Conservation (phyloP, 2,797 vertebrate genomes). For the Tragopan temminckii region DNA sequence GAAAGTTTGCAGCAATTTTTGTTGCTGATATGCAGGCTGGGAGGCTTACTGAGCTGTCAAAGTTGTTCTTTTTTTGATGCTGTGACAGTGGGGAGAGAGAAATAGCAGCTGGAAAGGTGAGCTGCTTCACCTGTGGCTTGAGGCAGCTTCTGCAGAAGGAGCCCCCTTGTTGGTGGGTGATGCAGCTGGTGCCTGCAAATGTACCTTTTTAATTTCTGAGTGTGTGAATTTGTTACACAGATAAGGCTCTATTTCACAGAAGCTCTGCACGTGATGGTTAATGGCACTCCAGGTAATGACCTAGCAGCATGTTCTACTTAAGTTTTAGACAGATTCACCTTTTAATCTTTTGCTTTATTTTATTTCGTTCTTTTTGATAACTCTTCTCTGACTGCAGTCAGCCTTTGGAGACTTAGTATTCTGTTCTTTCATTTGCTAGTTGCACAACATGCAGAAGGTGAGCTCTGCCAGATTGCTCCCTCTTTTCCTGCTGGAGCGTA, state of each 20-base stretch:
- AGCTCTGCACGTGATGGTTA: background rate
- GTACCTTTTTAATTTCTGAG: background rate
- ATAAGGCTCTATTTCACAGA: background rate
- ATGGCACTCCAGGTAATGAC: background rate
- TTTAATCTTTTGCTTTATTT: background rate
- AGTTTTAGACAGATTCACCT: background rate
- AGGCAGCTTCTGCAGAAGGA: background rate
- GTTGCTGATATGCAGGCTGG: background rate
- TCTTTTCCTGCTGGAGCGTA: background rate
- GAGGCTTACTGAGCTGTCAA: background rate
- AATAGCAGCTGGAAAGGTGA: conserved; percentile 1
- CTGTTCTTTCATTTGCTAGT: background rate
- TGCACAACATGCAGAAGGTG: background rate
- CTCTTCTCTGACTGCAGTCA: background rate
- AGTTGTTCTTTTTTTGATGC: background rate
- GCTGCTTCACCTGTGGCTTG: background rate
- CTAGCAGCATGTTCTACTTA: background rate
- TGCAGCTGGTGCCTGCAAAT: background rate
- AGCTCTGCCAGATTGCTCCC: background rate
- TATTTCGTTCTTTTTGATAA: background rate
- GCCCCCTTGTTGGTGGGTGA: background rate
- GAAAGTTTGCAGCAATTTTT: background rate
- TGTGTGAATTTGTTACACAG: background rate
- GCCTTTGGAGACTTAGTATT: background rate
- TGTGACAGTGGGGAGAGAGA: background rate